These are phyloP conservation scores for Morbakka virulenta DNA, from an alignment of 30 jellyfish, hydroid and myxozoan species.

Conservation along the genomic window DNA sequence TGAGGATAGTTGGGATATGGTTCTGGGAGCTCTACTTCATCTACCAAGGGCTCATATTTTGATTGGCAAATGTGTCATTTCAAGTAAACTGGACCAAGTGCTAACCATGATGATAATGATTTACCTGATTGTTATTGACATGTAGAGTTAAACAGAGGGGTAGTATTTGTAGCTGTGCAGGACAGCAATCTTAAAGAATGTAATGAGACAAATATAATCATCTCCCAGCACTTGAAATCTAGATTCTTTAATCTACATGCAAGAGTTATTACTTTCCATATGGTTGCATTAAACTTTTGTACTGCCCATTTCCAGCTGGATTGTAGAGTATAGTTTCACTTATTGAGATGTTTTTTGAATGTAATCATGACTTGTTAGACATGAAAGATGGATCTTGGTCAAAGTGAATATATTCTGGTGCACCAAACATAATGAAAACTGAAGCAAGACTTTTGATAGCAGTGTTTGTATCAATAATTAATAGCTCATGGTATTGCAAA, in stretches of 20 bases:
- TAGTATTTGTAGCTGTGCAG: constrained; percentile 42
- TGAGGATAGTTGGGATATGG: constrained; percentile 16
- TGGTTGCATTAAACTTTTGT: constrained; percentile 21
- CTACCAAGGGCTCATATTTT: constrained; percentile 16
- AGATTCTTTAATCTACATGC: constrained; percentile 6
- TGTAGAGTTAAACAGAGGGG: constrained; percentile 21
- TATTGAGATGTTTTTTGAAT: neutral
- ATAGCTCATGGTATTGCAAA: constrained; percentile 15
- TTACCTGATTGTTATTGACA: neutral
- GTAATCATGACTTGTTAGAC: neutral
- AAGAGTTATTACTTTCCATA: constrained; percentile 39
- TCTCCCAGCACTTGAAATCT: constrained; percentile 4
- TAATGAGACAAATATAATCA: constrained; percentile 29
- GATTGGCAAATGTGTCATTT: neutral
- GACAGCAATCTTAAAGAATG: constrained; percentile 56
- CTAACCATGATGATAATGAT: constrained; percentile 43
- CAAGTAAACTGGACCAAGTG: no score
- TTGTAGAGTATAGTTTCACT: constrained; percentile 5
- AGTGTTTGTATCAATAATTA: neutral
- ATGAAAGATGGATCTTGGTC: constrained; percentile 2
- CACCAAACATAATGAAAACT: constrained; percentile 1
- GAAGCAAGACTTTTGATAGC: neutral
- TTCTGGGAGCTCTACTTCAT: constrained; percentile 8
- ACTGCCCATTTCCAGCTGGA: constrained; percentile 3
- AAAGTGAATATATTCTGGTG: constrained; percentile 12